Conservation (phyloP, 1,140 invertebrate species). For the Zeugodacus cucurbitae region DNA sequence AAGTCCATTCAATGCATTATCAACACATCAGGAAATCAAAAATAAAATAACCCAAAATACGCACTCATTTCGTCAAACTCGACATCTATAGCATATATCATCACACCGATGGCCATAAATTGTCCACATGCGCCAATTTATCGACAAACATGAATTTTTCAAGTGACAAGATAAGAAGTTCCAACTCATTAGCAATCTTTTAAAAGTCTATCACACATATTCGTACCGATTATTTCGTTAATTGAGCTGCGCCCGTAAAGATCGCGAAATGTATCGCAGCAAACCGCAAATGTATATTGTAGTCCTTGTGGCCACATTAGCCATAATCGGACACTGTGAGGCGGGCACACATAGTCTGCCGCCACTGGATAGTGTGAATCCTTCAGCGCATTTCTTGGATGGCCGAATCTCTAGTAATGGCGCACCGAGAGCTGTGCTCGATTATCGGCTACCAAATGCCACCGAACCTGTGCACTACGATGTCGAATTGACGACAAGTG, state of each 20-base stretch:
- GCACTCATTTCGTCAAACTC: background rate
- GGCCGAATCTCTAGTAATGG: background rate
- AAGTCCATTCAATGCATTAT: background rate
- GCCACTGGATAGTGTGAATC: conserved; percentile 51
- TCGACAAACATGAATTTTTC: background rate
- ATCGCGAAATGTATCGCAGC: conserved; percentile 7
- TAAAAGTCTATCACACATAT: background rate
- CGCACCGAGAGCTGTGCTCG: conserved; percentile 47
- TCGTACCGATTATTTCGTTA: background rate
- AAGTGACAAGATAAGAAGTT: background rate
- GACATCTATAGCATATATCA: background rate
- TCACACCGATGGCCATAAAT: background rate
- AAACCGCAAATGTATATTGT: background rate
- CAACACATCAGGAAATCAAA: background rate
- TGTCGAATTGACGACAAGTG: conserved; percentile 72
- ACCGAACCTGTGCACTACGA: conserved; percentile 74
- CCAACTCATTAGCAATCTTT: background rate
- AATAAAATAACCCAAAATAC: background rate
- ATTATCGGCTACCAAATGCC: conserved; percentile 71
- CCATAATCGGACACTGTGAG: background rate
- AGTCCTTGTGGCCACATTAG: background rate
- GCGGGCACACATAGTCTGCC: conserved; percentile 45
- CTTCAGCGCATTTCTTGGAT: conserved; percentile 44
- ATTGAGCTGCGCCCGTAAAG: background rate
- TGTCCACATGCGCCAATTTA: background rate